phyloP scores from a whole-genome alignment of 2,113 vertebrate species.

The Oncorhynchus clarkii region DNA sequence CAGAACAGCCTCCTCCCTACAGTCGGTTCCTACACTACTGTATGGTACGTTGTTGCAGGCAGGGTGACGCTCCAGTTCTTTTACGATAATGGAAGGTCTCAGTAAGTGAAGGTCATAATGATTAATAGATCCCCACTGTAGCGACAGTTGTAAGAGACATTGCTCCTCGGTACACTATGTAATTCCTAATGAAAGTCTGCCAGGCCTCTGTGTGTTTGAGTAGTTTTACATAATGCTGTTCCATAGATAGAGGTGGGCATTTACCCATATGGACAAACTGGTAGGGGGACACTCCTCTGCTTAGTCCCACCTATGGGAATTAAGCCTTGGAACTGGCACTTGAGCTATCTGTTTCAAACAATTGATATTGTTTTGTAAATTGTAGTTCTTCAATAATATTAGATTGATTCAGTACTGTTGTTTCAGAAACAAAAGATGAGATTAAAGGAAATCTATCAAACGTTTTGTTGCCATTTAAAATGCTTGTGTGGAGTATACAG shows the following conservation, averaged over 20 bases:
- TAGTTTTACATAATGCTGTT: constrained; percentile 18
- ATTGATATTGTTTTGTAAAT: not conserved
- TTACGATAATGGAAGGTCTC: not conserved
- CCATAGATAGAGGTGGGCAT: constrained; percentile 22
- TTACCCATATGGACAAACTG: not conserved
- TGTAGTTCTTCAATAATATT: not conserved
- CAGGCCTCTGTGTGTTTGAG: constrained; percentile 17
- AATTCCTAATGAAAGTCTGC: constrained; percentile 15
- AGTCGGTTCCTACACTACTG: not conserved
- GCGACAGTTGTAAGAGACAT: not conserved
- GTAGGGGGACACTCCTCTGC: not conserved
- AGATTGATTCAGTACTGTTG: not conserved
- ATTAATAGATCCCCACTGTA: constrained; percentile 21
- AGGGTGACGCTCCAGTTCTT: not conserved
- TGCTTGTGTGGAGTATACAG: not conserved
- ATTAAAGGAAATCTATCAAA: not conserved
- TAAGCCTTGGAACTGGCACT: not conserved
- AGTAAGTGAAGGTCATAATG: not conserved
- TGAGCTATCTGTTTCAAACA: not conserved
- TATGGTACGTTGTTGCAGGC: not conserved
- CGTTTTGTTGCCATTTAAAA: not conserved
- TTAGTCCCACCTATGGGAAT: not conserved
- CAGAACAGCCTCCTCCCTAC: not conserved
- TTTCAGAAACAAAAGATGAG: not conserved
- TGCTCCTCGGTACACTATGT: not conserved